Conservation (phyloP, 1,140 invertebrate species). For the Drosophila pallidifrons region DNA sequence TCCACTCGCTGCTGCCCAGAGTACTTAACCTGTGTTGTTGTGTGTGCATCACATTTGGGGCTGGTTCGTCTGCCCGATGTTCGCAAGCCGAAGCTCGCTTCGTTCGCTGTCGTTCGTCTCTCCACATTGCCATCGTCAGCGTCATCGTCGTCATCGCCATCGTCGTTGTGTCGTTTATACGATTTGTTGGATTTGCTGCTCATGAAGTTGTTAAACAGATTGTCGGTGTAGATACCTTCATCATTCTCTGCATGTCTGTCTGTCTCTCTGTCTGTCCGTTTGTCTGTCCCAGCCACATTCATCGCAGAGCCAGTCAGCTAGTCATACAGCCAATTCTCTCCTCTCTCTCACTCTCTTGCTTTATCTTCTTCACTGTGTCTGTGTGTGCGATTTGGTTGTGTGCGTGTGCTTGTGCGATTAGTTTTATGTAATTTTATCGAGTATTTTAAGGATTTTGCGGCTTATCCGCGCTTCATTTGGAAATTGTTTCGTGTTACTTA, state of each 20-base stretch:
- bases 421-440: slow-evolving; percentile 85
- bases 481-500: slow-evolving; percentile 83
- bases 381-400: slow-evolving; percentile 30
- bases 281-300: slow-evolving; percentile 26
- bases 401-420: slow-evolving; percentile 79
- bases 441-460: slow-evolving; percentile 84
- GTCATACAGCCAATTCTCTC: slow-evolving; percentile 53
- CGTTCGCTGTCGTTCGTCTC: slow-evolving; percentile 10
- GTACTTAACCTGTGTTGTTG: slow-evolving; percentile 34
- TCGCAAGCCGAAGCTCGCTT: slow-evolving; percentile 34
- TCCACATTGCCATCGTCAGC: slow-evolving; percentile 7
- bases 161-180: slow-evolving; percentile 67
- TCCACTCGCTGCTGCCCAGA: neutral
- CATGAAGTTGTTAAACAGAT: slow-evolving; percentile 85
- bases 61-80: slow-evolving; percentile 32
- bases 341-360: slow-evolving; percentile 16
- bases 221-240: slow-evolving; percentile 84
- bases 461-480: slow-evolving; percentile 84
- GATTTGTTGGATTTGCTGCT: slow-evolving; percentile 85
- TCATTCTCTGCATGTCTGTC: slow-evolving; percentile 67
- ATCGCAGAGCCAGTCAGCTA: slow-evolving; percentile 39
- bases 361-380: slow-evolving; percentile 1
- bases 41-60: slow-evolving; percentile 47
- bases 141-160: slow-evolving; percentile 8
- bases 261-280: slow-evolving; percentile 12